Evolutionary conservation across 2,888 invertebrate species (phyloP), one percentile per base, ranked within the genome.

Genomic region (Torymus auratus): DNA sequence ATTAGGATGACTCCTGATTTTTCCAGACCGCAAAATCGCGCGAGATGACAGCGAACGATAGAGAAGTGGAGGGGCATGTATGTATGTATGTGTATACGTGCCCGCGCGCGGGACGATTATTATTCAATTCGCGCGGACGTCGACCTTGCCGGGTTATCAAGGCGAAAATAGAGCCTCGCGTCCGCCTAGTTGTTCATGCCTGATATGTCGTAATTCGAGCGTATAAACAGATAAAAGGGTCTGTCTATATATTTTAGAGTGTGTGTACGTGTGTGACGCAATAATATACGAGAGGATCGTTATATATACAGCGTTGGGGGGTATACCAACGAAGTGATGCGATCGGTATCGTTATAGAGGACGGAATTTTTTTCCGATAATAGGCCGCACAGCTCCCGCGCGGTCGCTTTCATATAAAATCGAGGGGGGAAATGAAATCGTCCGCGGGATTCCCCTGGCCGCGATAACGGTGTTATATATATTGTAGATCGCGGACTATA

Each of bases 71-170:
- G 74, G 70, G 70, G 70, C 56, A 65, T 69, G 53, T 65, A 67
- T 58, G 14, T 20, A 15, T 7, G 50, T 20, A 28, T 28, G 41
- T 41, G 7, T 52, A 52, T 41, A 15, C 53, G 61, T 17, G 15
- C 64, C 58, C 58, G 50, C n/a, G 56, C 55, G 53, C 50, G 5
- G 7, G 5, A 41, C 61, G 69, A 41, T 80, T 64, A 64, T 75
- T 70, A 80, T 65, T 80, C 80, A 75, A 75, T 75, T 75, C 68
- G 14, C n/a, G 13, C 41, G 60, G 71, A n/a, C 71, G n/a, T 52
- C 72, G 72, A 67, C 78, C 70, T 56, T 64, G 70, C n/a, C 15
- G 58, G 70, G 52, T 71, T 64, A 70, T 64, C 70, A 15, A 15
- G 23, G 61, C 23, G 50, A 41, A 11, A 56, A 50, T 58, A 17